Base-by-base conservation (phyloP, 2,888 invertebrate species). In the Sepiola atlantica region DNA sequence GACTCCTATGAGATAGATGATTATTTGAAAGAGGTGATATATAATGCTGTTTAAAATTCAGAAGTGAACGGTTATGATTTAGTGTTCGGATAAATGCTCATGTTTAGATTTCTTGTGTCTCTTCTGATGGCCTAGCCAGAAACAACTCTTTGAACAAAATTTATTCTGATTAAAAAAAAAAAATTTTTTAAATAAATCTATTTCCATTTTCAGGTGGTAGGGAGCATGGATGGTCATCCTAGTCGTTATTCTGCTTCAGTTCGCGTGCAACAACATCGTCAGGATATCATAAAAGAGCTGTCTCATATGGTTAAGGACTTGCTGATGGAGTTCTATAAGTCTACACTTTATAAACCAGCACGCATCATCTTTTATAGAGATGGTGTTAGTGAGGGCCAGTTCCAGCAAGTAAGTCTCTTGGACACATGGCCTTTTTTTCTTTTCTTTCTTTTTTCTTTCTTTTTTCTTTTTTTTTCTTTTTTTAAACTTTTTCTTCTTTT, bases 191-290 rank as follows among this genome's bases (percentile, higher is more conserved):
- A 77, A 32, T 4, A 45, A 77, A 16, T 77, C 18, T 77, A 12
- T 77, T 77, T 61, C 32, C 55, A 35, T 77, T 95, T 95, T 8
- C 95, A 97, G 97, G 98, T 99, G 94, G 99, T 99, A 28, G 99
- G 99, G 95, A 99, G 99, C 95, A 99, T 99, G 99, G 99, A 99
- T 98, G 99, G 99, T 95, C 99, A 99, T 98, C 99, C 99, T 16
- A 99, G 99, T 95, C 98, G 99, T 92, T 99, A 99, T 97, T 99
- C 99, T 92, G 99, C 99, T 95, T 99, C 99, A 3, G 99, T 99
- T 94, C 97, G 99, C 94, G 99, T 99, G 94, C 99, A 99, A 97
- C 96, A 99, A 96, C 99, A 99, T 97, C 98, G 99, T 95, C 99
- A 99, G 98, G 99, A 99, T 98, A 99, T 99, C 96, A 99, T 99